Conservation (phyloP, 2,888 invertebrate genomes). For the Epinotia demarniana region DNA sequence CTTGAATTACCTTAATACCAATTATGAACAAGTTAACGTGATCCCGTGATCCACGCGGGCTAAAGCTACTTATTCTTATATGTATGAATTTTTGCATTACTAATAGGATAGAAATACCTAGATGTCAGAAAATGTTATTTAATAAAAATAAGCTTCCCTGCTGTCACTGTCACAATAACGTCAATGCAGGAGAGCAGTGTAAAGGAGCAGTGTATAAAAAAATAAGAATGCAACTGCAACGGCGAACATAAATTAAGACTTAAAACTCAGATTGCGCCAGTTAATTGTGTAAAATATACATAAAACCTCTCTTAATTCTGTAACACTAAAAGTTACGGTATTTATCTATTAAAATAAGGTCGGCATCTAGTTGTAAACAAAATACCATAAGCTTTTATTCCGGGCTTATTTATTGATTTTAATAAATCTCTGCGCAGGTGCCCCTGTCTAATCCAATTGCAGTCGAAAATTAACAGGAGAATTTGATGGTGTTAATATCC, state of each 20-base stretch:
- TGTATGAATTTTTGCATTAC: neutral
- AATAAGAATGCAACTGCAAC: constrained; percentile 38
- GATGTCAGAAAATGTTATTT: neutral
- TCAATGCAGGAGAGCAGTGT: neutral
- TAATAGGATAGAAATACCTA: too few species aligned
- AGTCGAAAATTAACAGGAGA: constrained; percentile 17
- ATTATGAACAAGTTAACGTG: too few species aligned
- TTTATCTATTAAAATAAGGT: constrained; percentile 15
- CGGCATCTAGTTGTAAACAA: constrained; percentile 1
- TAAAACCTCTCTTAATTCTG: neutral
- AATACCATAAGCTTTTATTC: constrained; percentile 27
- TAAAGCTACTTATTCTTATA: too few species aligned
- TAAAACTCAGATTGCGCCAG: neutral
- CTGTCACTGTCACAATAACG: constrained; percentile 30
- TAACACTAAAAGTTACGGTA: neutral
- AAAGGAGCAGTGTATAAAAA: too few species aligned
- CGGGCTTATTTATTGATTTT: constrained; percentile 45
- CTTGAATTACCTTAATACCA: too few species aligned
- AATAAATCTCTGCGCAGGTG: constrained; percentile 45
- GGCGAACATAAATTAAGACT: constrained; percentile 23
- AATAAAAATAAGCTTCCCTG: neutral
- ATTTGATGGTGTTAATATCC: neutral
- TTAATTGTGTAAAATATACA: constrained; percentile 17
- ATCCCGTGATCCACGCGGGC: too few species aligned
- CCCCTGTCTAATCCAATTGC: constrained; percentile 29